These are phyloP conservation scores for Diglossa cyanea DNA, from an alignment of 2,797 vertebrate species.

Conservation along the genomic window DNA sequence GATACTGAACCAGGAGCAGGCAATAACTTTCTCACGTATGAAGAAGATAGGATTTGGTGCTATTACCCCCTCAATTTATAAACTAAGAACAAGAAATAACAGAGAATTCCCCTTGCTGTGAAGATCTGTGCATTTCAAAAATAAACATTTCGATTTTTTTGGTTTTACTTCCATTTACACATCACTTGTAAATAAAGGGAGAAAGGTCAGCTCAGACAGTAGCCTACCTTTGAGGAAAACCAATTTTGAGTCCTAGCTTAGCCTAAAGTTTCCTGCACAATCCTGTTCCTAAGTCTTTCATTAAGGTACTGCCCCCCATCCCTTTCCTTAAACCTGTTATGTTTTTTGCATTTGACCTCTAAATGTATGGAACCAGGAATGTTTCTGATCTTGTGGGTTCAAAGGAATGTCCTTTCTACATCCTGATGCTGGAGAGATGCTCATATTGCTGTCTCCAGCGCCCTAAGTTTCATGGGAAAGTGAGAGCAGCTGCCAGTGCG, in stretches of 20 bases:
- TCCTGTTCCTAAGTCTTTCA: neutral
- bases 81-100: neutral
- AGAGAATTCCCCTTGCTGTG: neutral
- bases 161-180: neutral
- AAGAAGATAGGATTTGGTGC: neutral
- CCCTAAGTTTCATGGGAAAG: neutral
- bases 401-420: neutral
- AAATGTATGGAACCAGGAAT: neutral
- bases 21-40: fast-evolving
- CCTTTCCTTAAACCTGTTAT: neutral
- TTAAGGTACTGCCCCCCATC: fast-evolving
- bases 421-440: neutral
- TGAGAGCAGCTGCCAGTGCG: neutral
- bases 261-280: neutral
- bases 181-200: neutral
- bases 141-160: neutral
- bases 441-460: neutral
- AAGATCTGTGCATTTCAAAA: neutral
- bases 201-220: neutral
- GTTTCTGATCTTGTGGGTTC: neutral
- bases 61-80: neutral
- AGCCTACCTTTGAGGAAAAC: neutral
- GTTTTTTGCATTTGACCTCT: neutral
- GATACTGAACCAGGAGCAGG: fast-evolving
- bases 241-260: neutral